Evolutionary conservation across 1,140 invertebrate genomes (phyloP).

Genomic region (Macrocentrus cingulum): DNA sequence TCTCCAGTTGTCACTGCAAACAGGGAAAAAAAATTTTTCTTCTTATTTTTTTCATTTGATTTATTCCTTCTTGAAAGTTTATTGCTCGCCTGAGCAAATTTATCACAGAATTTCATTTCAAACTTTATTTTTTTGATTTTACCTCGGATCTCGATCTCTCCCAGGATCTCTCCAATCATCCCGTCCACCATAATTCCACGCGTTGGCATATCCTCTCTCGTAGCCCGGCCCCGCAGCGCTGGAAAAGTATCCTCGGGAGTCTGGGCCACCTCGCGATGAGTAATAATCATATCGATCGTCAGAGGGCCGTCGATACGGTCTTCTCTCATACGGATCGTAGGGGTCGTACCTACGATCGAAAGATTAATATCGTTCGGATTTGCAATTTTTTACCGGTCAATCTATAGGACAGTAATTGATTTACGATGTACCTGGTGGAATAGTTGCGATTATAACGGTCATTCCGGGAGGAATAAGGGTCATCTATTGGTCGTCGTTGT

Average conservation of each 20-base stretch:
- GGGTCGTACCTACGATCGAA: conserved; percentile 32
- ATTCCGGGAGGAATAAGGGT: conserved; percentile 37
- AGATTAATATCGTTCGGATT: no score
- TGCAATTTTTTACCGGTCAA: no score
- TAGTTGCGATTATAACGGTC: conserved; percentile 40
- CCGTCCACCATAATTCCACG: conserved; percentile 46
- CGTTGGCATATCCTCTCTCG: conserved; percentile 50
- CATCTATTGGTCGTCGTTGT: conserved; percentile 33
- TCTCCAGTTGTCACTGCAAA: conserved; percentile 41
- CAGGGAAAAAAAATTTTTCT: conserved; percentile 1
- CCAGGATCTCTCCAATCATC: conserved; percentile 19
- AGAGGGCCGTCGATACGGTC: conserved; percentile 35
- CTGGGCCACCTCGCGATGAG: conserved; percentile 30
- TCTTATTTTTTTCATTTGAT: no score
- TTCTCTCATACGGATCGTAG: conserved; percentile 41
- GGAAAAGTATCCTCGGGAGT: conserved; percentile 60
- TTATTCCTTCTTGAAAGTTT: no score
- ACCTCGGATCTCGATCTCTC: conserved; percentile 21
- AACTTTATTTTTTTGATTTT: conserved; percentile 2
- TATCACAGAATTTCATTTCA: no score
- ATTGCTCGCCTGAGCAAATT: no score
- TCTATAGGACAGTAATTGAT: no score
- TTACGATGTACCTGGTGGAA: conserved; percentile 11
- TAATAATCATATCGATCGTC: conserved; percentile 35
- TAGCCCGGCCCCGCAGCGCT: conserved; percentile 40